Evolutionary conservation across 2,113 vertebrate species (phyloP).

Genomic region (Eulacestoma nigropectus): DNA sequence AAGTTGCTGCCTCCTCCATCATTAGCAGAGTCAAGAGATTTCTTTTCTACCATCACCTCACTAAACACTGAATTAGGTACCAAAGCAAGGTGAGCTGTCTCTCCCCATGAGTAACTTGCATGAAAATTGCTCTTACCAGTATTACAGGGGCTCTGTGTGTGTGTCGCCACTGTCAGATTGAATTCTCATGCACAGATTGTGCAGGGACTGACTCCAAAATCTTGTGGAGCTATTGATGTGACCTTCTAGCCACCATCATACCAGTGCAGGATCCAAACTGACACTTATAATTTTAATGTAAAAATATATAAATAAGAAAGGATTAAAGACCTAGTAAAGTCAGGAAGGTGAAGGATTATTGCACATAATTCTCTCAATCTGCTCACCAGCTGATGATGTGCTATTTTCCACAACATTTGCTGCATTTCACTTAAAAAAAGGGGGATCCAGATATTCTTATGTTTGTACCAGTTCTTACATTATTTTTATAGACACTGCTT

Average conservation of each 20-base stretch:
- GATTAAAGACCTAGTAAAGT: neutral
- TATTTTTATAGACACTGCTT: neutral
- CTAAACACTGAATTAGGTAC: neutral
- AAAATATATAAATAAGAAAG: neutral
- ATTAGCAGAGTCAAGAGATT: neutral
- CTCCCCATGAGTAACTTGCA: neutral
- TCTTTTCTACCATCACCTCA: neutral
- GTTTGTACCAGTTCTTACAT: fast-evolving
- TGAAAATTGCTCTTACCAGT: neutral
- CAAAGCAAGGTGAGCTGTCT: neutral
- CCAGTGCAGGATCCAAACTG: neutral
- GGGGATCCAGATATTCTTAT: neutral
- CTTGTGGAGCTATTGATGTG: neutral
- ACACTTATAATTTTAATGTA: neutral
- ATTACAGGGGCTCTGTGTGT: neutral
- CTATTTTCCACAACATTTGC: neutral
- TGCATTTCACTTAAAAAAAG: neutral
- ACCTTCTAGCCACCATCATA: neutral
- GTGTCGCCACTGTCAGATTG: neutral
- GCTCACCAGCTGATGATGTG: neutral
- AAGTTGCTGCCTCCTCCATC: neutral
- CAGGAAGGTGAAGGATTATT: neutral
- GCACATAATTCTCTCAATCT: neutral
- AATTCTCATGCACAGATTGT: neutral
- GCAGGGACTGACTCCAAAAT: neutral